Base-by-base conservation (phyloP, 2,888 invertebrate genomes). In the Pseudococcus longispinus region DNA sequence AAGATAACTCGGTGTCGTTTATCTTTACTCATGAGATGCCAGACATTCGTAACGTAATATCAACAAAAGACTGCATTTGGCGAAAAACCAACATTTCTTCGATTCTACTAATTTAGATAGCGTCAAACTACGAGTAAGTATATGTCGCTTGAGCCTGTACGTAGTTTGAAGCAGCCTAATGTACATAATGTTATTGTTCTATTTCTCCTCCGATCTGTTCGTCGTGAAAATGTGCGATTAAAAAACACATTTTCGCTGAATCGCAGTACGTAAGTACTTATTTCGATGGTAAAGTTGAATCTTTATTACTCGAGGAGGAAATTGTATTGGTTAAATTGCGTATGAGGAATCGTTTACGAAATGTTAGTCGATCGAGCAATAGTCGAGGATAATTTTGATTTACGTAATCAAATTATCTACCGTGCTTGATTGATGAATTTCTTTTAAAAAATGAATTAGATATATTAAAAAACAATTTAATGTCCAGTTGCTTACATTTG, bases 21-120 rank as follows among this genome's bases (percentile, higher is more conserved):
- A n/a, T 70, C 26, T 70, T 70, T 5, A 20, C 55, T 20, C 55
- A 15, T 20, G 55, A 74, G 32, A 74, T 74, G 18, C 32, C 0
- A 74, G 32, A 74, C 74, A 74, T 74, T 37, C 18, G 74, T 74
- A 74, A 74, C 5, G 32, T 20, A 32, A 74, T 74, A 74, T 74
- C 18, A 74, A 74, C 74, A 32, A 74, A 74, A 32, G 32, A 18
- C 13, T 32, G 74, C 13, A 74, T 29, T 74, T 74, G 74, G 74
- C 74, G 74, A 32, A 74, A 74, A 29, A 74, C 74, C 74, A 74
- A 74, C 74, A 37, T 29, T 37, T 37, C 2, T 37, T 74, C 74
- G 74, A 74, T 74, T 32, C 32, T 74, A 32, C 74, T 32, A 74
- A 74, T 74, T 74, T 74, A 74, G 29, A 74, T 74, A 74, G 32